Base-by-base conservation (phyloP, 2,797 vertebrate genomes). In the Poliocrania exsul region DNA sequence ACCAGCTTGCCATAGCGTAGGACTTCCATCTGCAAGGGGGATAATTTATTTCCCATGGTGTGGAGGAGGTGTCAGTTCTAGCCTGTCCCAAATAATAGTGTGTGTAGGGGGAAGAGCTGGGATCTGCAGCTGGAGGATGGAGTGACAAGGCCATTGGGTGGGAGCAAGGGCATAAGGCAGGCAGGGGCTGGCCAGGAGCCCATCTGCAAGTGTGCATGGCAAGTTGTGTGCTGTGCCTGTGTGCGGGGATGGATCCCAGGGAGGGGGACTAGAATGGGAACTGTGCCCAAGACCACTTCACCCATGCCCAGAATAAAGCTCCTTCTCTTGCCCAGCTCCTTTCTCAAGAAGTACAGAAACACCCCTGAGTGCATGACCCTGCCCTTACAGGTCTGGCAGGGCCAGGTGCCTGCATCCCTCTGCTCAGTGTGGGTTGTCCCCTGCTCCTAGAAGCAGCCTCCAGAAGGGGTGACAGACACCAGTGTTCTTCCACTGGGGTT, bases 121-220 rank as follows among this genome's bases (percentile, higher is more conserved):
- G 61, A 33, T 66, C 33, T 78, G 65, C 82, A 60, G 72, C 79
- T 12, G 24, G 60, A 60, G 58, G 53, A 61, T 23, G 53, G 69
- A 54, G 57, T 20, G 35, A 42, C 13, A 49, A 80, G 75, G 65
- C 38, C 1, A 23, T 2, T 46, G 24, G 44, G 14, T 58, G 38
- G 47, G 53, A 71, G 16, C 3, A n/a, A 74, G 64, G 60, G 44
- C 56, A 56, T 20, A 66, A 80, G 38, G 25, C 42, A 73, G 61
- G 28, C 50, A 78, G 79, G 38, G 47, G 18, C 28, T 4, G 5
- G n/a, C 26, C 15, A 28, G 64, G 37, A 26, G 11, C 11, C 24
- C 0, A 0, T 58, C 51, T 86, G 79, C 1, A 16, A 17, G 21
- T 13, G 38, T 56, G 38, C 4, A 1, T 23, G 50, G 67, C 18